Conservation (phyloP, 37 sponge, comb jelly and placozoan species). For the Beroe forskalii region DNA sequence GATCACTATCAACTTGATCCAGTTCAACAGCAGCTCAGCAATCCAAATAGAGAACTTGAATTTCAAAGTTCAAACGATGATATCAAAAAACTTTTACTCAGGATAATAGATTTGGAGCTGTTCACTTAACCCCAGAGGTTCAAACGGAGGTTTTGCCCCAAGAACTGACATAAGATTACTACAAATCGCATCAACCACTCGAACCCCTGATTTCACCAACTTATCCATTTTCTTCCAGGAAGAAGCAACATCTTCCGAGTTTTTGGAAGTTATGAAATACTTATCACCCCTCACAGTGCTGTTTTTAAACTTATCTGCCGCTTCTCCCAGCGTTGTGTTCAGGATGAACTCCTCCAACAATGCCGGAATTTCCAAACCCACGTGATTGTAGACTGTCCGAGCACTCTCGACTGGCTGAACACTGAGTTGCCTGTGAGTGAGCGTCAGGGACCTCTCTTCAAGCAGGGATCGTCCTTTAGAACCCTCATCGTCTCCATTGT, state of each 20-base stretch:
- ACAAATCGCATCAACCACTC: background rate
- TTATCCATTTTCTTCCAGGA: background rate
- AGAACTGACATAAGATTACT: background rate
- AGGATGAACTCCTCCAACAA: background rate
- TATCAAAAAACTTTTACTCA: too few species aligned
- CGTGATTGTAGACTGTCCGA: background rate
- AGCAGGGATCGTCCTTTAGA: background rate
- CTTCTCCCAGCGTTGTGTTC: background rate
- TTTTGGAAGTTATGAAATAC: background rate
- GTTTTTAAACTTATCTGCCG: background rate
- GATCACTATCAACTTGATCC: too few species aligned
- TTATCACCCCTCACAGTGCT: background rate
- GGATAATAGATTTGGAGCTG: background rate
- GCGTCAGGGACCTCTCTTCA: background rate
- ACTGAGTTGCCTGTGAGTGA: background rate
- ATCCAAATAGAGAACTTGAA: too few species aligned
- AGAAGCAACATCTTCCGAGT: background rate
- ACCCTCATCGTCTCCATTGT: background rate
- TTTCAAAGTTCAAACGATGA: too few species aligned
- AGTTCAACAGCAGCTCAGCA: too few species aligned
- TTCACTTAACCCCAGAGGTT: background rate
- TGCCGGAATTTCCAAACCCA: background rate
- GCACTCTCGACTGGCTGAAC: background rate
- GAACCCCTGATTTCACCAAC: background rate
- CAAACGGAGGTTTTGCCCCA: background rate